Evolutionary conservation across 1,140 invertebrate species (phyloP), one percentile per base, ranked within the genome.

Genomic region (Drosophila lini): DNA sequence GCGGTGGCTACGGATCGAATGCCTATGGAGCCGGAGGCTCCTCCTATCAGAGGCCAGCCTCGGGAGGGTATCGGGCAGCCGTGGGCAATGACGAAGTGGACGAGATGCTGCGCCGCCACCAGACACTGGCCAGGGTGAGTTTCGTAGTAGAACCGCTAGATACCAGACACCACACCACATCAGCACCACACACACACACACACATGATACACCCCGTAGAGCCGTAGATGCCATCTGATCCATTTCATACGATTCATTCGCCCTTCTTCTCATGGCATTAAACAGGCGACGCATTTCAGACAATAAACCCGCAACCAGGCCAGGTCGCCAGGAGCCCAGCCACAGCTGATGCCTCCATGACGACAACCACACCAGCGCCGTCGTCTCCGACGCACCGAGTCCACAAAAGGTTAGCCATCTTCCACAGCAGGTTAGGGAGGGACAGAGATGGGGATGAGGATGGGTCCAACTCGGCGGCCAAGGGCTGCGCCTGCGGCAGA

Each of bases 261-360:
- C 60, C 56, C 48, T 57, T 60, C 65, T 68, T 48, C 65, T 63
- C 67, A 84, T 85, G 74, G 81, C 81, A 91, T 89, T 91, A 91
- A 76, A 91, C 91, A 91, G 91, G 86, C 77, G 91, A 91, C 90
- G 90, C 83, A 90, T 92, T 92, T 92, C 88, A 91, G 91, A 63
- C 82, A 91, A 86, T 91, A 86, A 78, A 76, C 52, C 44, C 32
- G 16, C 55, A 40, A n/a, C 47, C 65, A 53, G 47, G 32, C 16
- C 38, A 42, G n/a, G 56, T 64, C 55, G 61, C 16, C 36, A 45
- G 44, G 45, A 45, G 58, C 40, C 42, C 42, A 5, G 47, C 48
- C 19, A 22, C 16, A 40, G 57, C 32, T n/a, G 62, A n/a, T n/a
- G 19, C 62, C 40, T n/a, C 44, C 53, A 31, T 19, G 65, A 80